phyloP scores from a whole-genome alignment of 1,140 invertebrate species.

The Grapholita molesta region DNA sequence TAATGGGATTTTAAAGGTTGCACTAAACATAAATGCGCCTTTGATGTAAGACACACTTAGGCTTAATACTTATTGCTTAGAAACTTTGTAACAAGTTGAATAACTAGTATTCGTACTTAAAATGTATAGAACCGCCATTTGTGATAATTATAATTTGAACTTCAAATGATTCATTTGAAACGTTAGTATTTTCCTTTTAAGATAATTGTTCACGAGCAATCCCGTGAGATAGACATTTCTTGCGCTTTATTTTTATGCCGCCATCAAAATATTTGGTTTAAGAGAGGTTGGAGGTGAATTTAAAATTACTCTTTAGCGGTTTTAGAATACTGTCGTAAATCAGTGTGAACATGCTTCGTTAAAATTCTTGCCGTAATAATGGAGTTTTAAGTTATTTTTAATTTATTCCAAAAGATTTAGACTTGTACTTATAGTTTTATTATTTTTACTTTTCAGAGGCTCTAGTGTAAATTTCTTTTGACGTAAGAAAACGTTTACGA shows the following conservation, averaged over 20 bases:
- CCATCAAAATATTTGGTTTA: conserved; percentile 31
- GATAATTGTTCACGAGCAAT: conserved; percentile 27
- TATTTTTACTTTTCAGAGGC: no score
- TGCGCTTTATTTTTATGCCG: conserved; percentile 38
- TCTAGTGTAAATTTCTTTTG: no score
- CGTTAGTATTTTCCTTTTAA: not conserved
- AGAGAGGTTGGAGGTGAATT: not conserved
- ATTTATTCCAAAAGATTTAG: not conserved
- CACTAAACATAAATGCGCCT: not conserved
- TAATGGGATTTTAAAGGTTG: not conserved
- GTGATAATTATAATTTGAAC: no score
- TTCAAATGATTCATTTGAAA: no score
- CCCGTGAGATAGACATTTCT: conserved; percentile 46
- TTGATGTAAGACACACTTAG: not conserved
- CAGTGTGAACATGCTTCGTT: not conserved
- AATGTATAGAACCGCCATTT: not conserved
- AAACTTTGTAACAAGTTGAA: not conserved
- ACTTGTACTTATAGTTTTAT: no score
- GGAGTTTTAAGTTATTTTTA: not conserved
- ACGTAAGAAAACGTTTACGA: no score
- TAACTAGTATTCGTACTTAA: not conserved
- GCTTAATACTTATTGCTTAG: not conserved
- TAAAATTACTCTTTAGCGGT: not conserved
- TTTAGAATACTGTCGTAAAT: not conserved
- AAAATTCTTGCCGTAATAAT: not conserved